Evolutionary conservation across 1,140 invertebrate species (phyloP).

Genomic region (Trichonephila clavata): DNA sequence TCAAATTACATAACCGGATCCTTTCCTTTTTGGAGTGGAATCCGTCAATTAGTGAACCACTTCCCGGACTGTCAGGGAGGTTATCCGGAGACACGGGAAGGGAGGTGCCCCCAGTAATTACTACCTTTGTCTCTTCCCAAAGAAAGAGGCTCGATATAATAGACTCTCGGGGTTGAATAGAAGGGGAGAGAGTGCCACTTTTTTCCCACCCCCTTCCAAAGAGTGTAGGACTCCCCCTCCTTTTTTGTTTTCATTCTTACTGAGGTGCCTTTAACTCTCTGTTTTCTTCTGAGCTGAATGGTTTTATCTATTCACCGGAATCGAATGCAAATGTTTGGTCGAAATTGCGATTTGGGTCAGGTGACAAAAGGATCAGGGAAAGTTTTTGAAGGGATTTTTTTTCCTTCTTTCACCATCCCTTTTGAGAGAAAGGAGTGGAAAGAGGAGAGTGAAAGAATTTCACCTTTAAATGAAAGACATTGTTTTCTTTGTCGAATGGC

Average conservation of each 20-base stretch:
- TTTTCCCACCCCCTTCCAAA: neutral
- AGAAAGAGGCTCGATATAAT: constrained; percentile 58
- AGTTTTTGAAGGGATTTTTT: constrained; percentile 18
- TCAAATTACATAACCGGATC: constrained; percentile 45
- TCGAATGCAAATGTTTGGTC: constrained; percentile 70
- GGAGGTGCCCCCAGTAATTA: constrained; percentile 69
- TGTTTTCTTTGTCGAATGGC: constrained; percentile 25
- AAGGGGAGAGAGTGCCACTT: constrained; percentile 42
- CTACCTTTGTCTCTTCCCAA: constrained; percentile 73
- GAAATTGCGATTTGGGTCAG: constrained; percentile 67
- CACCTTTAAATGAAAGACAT: constrained; percentile 43
- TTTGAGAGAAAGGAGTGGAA: constrained; percentile 1
- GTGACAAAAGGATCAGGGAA: constrained; percentile 61
- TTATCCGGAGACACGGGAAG: constrained; percentile 70
- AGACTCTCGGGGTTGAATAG: constrained; percentile 56
- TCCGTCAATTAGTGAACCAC: constrained; percentile 66
- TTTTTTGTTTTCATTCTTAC: neutral
- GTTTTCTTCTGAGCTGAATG: neutral
- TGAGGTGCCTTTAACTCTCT: neutral
- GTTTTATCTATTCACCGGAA: constrained; percentile 42
- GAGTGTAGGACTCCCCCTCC: neutral
- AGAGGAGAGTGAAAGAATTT: constrained; percentile 3
- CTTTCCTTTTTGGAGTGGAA: constrained; percentile 43
- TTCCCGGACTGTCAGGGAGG: constrained; percentile 68
- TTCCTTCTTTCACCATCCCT: neutral